These are phyloP conservation scores for Drosophila novamexicana DNA, from an alignment of 1,140 invertebrate genomes.

Conservation along the genomic window DNA sequence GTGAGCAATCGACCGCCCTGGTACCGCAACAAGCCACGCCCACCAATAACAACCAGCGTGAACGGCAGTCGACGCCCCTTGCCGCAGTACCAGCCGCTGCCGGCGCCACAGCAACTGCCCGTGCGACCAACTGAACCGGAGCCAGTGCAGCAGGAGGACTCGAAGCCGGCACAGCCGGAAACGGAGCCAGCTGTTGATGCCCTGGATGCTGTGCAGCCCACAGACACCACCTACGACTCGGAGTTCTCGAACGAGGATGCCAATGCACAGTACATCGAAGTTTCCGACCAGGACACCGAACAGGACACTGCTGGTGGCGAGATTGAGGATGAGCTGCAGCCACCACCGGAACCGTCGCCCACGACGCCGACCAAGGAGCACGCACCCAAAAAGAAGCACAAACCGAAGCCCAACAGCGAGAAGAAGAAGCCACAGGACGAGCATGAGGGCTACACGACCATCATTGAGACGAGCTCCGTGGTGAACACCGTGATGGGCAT, in stretches of 20 bases:
- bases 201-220: conserved; percentile 59
- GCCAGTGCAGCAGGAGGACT: conserved; percentile 49
- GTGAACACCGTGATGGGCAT: conserved; percentile 69
- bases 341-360: conserved; percentile 35
- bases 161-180: conserved; percentile 24
- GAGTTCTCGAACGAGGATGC: conserved; percentile 79
- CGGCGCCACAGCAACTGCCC: conserved; percentile 64
- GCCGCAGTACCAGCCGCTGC: conserved; percentile 86
- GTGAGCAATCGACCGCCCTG: conserved; percentile 87
- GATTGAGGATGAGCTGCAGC: conserved; percentile 57
- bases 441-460: conserved; percentile 54
- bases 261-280: conserved; percentile 79
- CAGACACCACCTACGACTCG: conserved; percentile 78
- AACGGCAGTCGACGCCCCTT: conserved; percentile 84
- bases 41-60: conserved; percentile 74
- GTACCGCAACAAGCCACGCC: conserved; percentile 86
- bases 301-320: conserved; percentile 33
- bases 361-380: conserved; percentile 28
- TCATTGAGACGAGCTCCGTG: conserved; percentile 73
- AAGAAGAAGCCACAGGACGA: conserved; percentile 54
- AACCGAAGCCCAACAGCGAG: conserved; percentile 56
- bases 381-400: conserved; percentile 67
- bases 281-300: conserved; percentile 75
- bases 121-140: conserved; percentile 10
- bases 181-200: conserved; percentile 20